phyloP scores from a whole-genome alignment of 2,797 vertebrate species.

The Phalanger gymnotis region DNA sequence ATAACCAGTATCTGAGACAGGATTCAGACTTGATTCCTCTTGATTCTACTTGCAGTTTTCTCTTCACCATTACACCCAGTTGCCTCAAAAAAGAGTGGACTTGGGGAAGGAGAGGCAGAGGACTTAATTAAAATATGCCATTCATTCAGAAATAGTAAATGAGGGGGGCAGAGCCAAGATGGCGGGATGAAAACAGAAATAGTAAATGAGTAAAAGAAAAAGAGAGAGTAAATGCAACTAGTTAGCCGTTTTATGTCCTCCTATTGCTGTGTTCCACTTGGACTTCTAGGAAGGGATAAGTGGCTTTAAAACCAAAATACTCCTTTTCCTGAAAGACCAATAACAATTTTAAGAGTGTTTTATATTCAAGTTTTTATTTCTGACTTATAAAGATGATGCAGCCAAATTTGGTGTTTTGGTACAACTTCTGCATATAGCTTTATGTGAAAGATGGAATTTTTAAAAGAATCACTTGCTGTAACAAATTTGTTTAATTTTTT shows the following conservation, averaged over 20 bases:
- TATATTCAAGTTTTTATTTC: conserved; percentile 27
- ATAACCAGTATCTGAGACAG: neutral
- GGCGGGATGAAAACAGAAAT: no score
- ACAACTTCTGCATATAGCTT: conserved; percentile 47
- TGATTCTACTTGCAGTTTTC: neutral
- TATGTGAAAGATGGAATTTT: conserved; percentile 54
- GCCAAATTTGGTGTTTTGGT: neutral
- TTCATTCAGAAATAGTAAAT: conserved; percentile 23
- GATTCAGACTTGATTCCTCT: neutral
- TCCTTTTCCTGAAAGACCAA: conserved; percentile 20
- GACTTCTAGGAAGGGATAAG: conserved; percentile 16
- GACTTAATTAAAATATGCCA: conserved; percentile 10
- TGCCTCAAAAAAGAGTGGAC: neutral
- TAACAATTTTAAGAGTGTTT: conserved; percentile 26
- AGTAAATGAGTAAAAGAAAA: neutral
- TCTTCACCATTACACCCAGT: neutral
- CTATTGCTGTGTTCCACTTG: conserved; percentile 30
- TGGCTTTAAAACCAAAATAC: conserved; percentile 12
- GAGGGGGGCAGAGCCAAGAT: no score
- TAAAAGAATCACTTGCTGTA: conserved; percentile 11
- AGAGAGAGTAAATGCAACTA: neutral
- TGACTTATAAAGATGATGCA: neutral
- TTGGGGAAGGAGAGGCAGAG: conserved; percentile 31
- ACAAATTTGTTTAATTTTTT: conserved; percentile 20
- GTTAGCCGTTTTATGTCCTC: neutral